Evolutionary conservation across 2,888 invertebrate species (phyloP).

Genomic region (Drosophila maculinotata): DNA sequence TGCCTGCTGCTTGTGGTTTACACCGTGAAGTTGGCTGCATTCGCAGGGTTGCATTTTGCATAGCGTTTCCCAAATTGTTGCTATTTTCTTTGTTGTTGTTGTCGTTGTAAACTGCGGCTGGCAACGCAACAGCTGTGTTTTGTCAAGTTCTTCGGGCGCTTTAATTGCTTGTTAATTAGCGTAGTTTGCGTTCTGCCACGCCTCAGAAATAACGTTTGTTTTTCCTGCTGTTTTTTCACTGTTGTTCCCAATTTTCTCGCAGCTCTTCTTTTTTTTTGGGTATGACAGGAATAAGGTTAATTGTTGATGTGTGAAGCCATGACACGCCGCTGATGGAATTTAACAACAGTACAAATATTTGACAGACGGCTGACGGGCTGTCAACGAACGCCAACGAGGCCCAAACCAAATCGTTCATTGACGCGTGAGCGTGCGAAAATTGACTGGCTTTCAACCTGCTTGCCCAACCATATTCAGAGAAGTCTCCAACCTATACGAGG

Average conservation of each 20-base stretch:
- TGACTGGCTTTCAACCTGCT: conserved; percentile 62
- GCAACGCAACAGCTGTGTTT: conserved; percentile 63
- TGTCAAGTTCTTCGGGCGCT: conserved; percentile 54
- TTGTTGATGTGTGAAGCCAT: conserved; percentile 38
- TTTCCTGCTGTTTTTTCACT: background rate
- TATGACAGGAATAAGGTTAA: conserved; percentile 50
- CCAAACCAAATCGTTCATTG: conserved; percentile 66
- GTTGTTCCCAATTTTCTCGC: background rate
- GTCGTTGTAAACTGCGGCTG: conserved; percentile 40
- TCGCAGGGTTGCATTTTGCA: conserved; percentile 39
- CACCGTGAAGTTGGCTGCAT: conserved; percentile 48
- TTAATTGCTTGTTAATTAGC: conserved; percentile 77
- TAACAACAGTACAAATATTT: conserved; percentile 76
- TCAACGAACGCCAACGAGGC: conserved; percentile 38
- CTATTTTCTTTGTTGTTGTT: conserved; percentile 14
- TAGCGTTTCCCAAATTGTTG: conserved; percentile 47
- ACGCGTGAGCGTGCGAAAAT: conserved; percentile 70
- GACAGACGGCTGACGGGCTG: conserved; percentile 56
- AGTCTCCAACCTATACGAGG: conserved; percentile 25
- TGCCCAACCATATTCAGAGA: conserved; percentile 2
- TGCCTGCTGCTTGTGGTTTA: conserved; percentile 49
- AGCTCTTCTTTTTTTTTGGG: conserved; percentile 25
- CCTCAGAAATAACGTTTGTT: conserved; percentile 19
- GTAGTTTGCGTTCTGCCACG: conserved; percentile 55
- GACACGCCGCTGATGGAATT: conserved; percentile 69